Evolutionary conservation across 2,888 invertebrate genomes (phyloP), one percentile per base, ranked within the genome.

Genomic region (Synergus japonicus): DNA sequence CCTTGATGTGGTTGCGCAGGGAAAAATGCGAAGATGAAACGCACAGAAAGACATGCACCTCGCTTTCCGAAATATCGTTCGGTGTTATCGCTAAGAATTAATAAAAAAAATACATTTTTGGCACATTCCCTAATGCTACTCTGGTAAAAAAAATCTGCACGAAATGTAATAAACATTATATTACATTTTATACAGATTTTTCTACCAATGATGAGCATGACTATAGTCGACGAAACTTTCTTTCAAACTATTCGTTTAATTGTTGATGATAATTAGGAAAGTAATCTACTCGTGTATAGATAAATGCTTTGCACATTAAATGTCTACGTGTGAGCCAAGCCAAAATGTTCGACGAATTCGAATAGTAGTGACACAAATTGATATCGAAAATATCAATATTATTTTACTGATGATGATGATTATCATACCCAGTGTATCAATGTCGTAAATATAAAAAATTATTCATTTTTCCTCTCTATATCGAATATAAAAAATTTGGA

Each of bases 141-240:
- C 37, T 37, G 5, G 5, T 37, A 37, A 0, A 37, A 37, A 37
- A 37, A 37, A 5, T 37, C 5, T 37, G 37, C 5, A 37, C 5
- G 5, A 37, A 37, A 37, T 37, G 5, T 37, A 37, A 37, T 37
- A 37, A 4, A 37, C 37, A 5, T 37, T 37, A 37, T 37, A 37
- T 37, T 37, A 37, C 37, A 37, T 37, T 5, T 37, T 4, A 37
- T 37, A 37, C 37, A 37, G 37, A 37, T 37, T 37, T 37, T 37
- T 37, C 5, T 37, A 37, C 4, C 5, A 37, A 4, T 37, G 37
- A 37, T 22, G 37, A 22, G 82, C 81, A 78, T 81, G 76, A 58
- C 79, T 84, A 84, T 84, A 83, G 85, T 83, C 81, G 73, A 77
- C 78, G 83, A 81, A 82, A 83, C 85, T 84, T 86, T 87, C 85